Conservation (phyloP, 2,888 invertebrate species). For the Torymus auratus region DNA sequence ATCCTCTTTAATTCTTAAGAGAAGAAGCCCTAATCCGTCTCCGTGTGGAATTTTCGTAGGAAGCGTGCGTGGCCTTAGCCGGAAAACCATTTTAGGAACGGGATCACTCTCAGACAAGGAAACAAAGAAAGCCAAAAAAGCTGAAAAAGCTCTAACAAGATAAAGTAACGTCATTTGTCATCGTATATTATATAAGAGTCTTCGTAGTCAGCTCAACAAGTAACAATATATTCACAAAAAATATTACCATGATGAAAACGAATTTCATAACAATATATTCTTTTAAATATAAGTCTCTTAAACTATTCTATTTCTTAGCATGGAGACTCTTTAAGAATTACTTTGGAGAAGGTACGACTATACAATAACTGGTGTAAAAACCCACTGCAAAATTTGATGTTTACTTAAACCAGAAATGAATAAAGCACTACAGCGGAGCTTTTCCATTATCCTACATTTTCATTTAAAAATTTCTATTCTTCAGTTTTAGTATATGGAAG, state of each 20-base stretch:
- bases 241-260: background rate
- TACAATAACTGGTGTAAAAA: too few species aligned
- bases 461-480: too few species aligned
- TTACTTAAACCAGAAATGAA: too few species aligned
- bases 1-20: background rate
- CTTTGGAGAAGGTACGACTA: too few species aligned
- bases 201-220: background rate
- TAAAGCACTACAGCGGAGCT: too few species aligned
- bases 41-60: background rate
- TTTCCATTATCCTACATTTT: too few species aligned
- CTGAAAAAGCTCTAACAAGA: background rate
- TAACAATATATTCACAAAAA: background rate
- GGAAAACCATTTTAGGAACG: slow-evolving; percentile 14
- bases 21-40: slow-evolving; percentile 2
- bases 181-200: background rate
- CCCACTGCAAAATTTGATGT: too few species aligned
- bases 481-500: too few species aligned
- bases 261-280: too few species aligned
- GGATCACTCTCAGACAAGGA: background rate
- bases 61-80: background rate
- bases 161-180: background rate
- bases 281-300: too few species aligned
- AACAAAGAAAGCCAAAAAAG: background rate
- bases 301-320: too few species aligned
- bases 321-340: too few species aligned